Percentiles rank a stretch among this genome's conserved stretches.
Conservation (phyloP, 2,888 invertebrate genomes). For the Bimastos eiseni region DNA sequence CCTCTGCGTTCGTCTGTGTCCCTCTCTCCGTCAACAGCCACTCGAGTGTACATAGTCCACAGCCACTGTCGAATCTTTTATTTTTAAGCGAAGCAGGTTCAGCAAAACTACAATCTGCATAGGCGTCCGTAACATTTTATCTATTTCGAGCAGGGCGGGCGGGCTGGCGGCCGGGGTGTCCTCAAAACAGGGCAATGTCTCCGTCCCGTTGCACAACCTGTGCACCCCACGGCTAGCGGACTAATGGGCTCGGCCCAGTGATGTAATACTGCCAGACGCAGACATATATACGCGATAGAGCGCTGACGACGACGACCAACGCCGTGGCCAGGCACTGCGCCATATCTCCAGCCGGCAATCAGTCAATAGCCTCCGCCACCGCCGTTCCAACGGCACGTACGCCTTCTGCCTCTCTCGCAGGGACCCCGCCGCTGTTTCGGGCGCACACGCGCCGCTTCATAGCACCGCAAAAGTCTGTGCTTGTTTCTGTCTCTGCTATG, state of each 20-base stretch:
- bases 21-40: not conserved
- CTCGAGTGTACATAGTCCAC: slow-evolving; percentile 17
- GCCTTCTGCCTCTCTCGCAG: not conserved
- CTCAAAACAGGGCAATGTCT: slow-evolving; percentile 13
- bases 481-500: not conserved
- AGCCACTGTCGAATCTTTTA: not conserved
- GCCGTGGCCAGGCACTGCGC: slow-evolving; percentile 4
- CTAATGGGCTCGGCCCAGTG: slow-evolving; percentile 20
- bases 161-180: slow-evolving; percentile 16
- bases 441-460: not conserved
- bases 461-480: not conserved
- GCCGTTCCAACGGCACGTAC: slow-evolving; percentile 6
- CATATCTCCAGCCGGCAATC: slow-evolving; percentile 13
- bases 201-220: slow-evolving; percentile 1
- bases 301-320: not conserved
- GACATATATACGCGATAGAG: slow-evolving; percentile 20
- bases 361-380: not conserved
- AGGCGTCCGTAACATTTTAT: slow-evolving; percentile 7
- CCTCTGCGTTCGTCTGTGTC: not conserved
- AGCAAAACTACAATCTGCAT: slow-evolving; percentile 13
- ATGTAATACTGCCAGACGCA: slow-evolving; percentile 25
- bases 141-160: slow-evolving; percentile 7
- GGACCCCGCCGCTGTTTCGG: not conserved
- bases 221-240: not conserved
- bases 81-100: slow-evolving; percentile 21